Conservation (phyloP, 2,797 vertebrate genomes). For the Sebastiscus tertius region DNA sequence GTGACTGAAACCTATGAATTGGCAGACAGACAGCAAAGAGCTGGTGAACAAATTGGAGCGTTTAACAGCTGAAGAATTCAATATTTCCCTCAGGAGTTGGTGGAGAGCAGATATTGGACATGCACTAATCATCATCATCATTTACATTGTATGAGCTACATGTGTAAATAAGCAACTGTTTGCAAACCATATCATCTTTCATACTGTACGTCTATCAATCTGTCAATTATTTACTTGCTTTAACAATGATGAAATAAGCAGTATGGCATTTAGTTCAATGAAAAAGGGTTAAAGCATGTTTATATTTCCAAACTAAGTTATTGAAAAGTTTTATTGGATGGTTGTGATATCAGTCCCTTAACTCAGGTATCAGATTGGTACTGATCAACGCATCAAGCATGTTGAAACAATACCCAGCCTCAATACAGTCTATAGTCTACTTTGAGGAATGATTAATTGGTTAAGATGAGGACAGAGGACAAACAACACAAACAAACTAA, state of each 20-base stretch:
- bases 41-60: not conserved
- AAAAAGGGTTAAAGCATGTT: not conserved
- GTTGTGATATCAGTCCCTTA: not conserved
- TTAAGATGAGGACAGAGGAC: not conserved
- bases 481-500: conserved; percentile 11
- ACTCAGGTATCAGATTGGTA: not conserved
- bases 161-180: not conserved
- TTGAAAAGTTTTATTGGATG: not conserved
- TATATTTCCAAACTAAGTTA: not conserved
- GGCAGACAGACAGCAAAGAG: not conserved
- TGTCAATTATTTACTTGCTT: not conserved
- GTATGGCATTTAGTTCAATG: not conserved
- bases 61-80: not conserved
- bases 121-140: not conserved
- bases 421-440: not conserved
- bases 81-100: not conserved
- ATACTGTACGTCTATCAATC: not conserved
- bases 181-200: not conserved
- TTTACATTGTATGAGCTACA: not conserved
- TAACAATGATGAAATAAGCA: not conserved
- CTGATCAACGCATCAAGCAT: not conserved
- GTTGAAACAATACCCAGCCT: not conserved
- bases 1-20: not conserved
- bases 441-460: not conserved
- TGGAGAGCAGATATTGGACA: not conserved